Evolutionary conservation across 1,140 invertebrate genomes (phyloP).

Genomic region (Solen grandis): DNA sequence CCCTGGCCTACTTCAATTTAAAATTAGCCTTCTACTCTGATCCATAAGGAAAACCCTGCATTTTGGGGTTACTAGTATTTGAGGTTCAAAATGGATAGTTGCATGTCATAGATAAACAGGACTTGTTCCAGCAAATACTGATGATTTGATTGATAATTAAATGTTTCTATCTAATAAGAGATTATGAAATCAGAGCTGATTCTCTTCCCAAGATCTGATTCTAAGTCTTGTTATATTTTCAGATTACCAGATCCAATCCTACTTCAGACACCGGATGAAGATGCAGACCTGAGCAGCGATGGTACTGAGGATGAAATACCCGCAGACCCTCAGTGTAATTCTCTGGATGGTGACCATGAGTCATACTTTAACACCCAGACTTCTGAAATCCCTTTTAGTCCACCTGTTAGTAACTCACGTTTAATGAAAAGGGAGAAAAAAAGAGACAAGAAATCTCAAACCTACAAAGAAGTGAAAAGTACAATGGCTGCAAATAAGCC

Average conservation of each 20-base stretch:
- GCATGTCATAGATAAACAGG: no score
- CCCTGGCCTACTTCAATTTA: no score
- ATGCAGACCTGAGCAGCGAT: constrained; percentile 61
- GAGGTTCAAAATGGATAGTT: no score
- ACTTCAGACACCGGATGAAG: constrained; percentile 50
- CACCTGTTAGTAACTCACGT: constrained; percentile 53
- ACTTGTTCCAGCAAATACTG: no score
- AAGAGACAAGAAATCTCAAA: constrained; percentile 54
- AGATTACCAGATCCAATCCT: constrained; percentile 1
- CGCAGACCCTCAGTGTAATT: constrained; percentile 28
- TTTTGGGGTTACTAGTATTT: no score
- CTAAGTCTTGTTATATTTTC: neutral
- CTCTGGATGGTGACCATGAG: constrained; percentile 51
- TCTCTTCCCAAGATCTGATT: neutral
- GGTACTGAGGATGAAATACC: no score
- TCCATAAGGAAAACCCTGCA: no score
- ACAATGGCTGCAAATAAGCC: constrained; percentile 38
- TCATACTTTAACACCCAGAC: constrained; percentile 15
- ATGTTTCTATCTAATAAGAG: neutral
- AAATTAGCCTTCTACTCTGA: no score
- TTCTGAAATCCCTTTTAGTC: constrained; percentile 57
- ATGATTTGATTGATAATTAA: no score
- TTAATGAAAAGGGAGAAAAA: constrained; percentile 60
- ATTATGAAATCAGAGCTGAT: neutral
- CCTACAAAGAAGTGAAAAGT: constrained; percentile 50